A percentile compares a stretch with the other conserved stretches of the same genome.
Conservation (phyloP, 2,888 invertebrate species). For the Ariolimax columbianus region DNA sequence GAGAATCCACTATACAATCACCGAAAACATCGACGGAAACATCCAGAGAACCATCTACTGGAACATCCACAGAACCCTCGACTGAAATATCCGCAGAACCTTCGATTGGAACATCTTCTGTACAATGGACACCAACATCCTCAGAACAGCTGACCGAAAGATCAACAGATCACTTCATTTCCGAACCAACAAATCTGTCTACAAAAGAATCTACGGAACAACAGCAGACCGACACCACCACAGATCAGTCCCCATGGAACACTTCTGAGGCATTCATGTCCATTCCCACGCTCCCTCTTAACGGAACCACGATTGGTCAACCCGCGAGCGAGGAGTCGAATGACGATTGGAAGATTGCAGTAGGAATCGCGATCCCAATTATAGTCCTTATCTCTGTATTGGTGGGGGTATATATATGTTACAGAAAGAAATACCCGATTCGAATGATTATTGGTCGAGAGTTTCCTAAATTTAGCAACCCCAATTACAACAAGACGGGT, state of each 20-base stretch:
- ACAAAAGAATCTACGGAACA: neutral
- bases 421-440: slow-evolving; percentile 70
- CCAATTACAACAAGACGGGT: slow-evolving; percentile 58
- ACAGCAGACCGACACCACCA: neutral
- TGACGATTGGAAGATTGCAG: slow-evolving; percentile 60
- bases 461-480: slow-evolving; percentile 68
- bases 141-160: neutral
- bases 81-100: neutral
- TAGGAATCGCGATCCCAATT: slow-evolving; percentile 60
- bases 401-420: slow-evolving; percentile 65
- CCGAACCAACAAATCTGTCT: neutral
- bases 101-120: neutral
- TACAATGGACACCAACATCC: neutral
- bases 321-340: slow-evolving; percentile 20
- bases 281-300: neutral
- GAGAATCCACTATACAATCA: neutral
- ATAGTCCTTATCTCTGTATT: slow-evolving; percentile 49
- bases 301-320: neutral
- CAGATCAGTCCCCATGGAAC: neutral
- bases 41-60: neutral
- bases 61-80: neutral
- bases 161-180: neutral
- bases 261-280: no score
- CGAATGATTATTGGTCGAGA: slow-evolving; percentile 70
- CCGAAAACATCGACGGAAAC: neutral